A percentile compares a stretch with the other conserved stretches of the same genome.
These are phyloP conservation scores for Dunckerocampus dactyliophorus DNA, from an alignment of 2,113 vertebrate genomes.

Conservation along the genomic window DNA sequence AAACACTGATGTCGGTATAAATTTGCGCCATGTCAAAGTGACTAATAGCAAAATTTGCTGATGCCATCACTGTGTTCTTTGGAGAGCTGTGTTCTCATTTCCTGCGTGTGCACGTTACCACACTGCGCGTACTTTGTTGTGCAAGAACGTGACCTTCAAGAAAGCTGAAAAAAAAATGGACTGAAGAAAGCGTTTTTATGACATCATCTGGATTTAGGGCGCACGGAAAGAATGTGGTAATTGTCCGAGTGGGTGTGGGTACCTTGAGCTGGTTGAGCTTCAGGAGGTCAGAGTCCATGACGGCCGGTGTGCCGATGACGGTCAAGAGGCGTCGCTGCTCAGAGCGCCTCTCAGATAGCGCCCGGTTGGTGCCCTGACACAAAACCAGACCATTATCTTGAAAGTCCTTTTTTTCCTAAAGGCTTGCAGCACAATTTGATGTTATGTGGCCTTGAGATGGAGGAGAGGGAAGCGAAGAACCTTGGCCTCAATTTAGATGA, in stretches of 20 bases:
- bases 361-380: constrained; percentile 78
- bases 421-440: background rate
- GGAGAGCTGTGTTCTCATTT: too few species aligned
- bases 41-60: too few species aligned
- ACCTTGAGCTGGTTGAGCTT: constrained; percentile 96
- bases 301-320: constrained; percentile 82
- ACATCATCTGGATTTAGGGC: background rate
- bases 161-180: too few species aligned
- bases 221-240: background rate
- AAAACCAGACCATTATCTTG: background rate
- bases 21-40: too few species aligned
- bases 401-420: too few species aligned
- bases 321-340: constrained; percentile 89
- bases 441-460: constrained; percentile 9
- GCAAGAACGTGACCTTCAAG: too few species aligned
- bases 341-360: constrained; percentile 85
- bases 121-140: too few species aligned
- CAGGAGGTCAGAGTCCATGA: constrained; percentile 87
- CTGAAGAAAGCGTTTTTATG: too few species aligned
- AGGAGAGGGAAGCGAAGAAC: background rate
- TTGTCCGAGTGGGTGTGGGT: background rate
- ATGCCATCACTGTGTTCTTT: too few species aligned
- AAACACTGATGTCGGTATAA: too few species aligned
- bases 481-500: background rate
- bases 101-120: too few species aligned